These are phyloP conservation scores for Arctopsyche grandis DNA, from an alignment of 1,140 invertebrate genomes.

Conservation along the genomic window DNA sequence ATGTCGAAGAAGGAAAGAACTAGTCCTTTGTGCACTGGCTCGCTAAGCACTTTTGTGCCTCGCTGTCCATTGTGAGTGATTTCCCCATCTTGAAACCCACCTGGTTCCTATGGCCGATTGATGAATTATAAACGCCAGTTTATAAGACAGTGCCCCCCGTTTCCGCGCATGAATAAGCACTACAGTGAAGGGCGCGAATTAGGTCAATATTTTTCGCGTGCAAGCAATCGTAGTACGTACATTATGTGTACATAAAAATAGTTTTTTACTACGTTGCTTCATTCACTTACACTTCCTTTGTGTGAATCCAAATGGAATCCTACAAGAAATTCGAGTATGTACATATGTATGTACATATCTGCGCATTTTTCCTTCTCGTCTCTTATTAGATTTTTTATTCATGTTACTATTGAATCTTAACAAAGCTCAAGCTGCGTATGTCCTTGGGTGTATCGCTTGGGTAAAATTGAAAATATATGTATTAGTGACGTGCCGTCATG, in stretches of 20 bases:
- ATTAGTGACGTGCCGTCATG: too few relatives aligned
- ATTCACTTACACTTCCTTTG: constrained; percentile 17
- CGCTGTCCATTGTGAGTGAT: constrained; percentile 26
- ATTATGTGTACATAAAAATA: not conserved
- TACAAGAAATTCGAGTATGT: not conserved
- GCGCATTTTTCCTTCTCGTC: too few relatives aligned
- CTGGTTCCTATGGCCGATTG: constrained; percentile 18
- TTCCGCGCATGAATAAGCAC: not conserved
- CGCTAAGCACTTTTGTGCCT: constrained; percentile 24
- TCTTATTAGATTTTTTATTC: too few relatives aligned
- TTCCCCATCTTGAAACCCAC: constrained; percentile 32
- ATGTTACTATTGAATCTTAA: too few relatives aligned
- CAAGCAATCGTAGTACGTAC: constrained; percentile 4
- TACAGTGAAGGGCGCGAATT: constrained; percentile 3
- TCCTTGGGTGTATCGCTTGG: too few relatives aligned
- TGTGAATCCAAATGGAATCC: not conserved
- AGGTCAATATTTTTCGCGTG: constrained; percentile 25
- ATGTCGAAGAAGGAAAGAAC: not conserved
- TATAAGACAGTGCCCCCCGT: not conserved
- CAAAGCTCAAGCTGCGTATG: too few relatives aligned
- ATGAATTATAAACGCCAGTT: constrained; percentile 1
- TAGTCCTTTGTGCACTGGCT: constrained; percentile 2
- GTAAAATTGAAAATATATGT: too few relatives aligned
- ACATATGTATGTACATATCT: too few relatives aligned
- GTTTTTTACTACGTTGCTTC: not conserved